Conservation (phyloP, 1,140 invertebrate species). For the Chironomus striatipennis region DNA sequence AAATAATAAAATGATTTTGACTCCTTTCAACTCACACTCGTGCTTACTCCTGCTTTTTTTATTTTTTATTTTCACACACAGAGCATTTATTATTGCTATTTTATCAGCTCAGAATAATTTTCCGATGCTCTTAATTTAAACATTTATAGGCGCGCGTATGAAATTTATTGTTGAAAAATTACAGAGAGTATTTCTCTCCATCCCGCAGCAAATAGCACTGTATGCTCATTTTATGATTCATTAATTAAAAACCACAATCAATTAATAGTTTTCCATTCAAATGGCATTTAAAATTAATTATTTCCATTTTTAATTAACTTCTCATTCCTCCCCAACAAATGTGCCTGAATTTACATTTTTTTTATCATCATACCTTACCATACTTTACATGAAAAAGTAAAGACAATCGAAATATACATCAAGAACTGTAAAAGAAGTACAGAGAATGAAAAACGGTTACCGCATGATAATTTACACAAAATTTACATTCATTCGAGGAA, state of each 20-base stretch:
- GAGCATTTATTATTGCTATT: neutral
- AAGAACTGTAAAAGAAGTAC: neutral
- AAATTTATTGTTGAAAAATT: too few relatives aligned
- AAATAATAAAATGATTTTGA: too few relatives aligned
- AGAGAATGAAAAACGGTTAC: neutral
- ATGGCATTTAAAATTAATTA: neutral
- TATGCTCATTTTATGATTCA: neutral
- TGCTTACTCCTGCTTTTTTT: neutral
- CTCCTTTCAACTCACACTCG: neutral
- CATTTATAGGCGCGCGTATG: too few relatives aligned
- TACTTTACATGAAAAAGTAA: neutral
- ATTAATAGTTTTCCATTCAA: neutral
- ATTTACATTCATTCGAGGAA: neutral
- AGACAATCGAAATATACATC: neutral
- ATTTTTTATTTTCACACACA: neutral
- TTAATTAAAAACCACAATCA: constrained; percentile 11
- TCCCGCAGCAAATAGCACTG: too few relatives aligned
- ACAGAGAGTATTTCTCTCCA: too few relatives aligned
- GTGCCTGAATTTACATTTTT: too few relatives aligned
- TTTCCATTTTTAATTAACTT: neutral
- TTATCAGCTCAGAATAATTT: neutral
- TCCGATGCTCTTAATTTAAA: too few relatives aligned
- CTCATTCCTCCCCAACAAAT: neutral
- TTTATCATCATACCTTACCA: neutral
- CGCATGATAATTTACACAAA: constrained; percentile 9